Conservation (phyloP, 2,113 vertebrate species). For the Rattus rattus region DNA sequence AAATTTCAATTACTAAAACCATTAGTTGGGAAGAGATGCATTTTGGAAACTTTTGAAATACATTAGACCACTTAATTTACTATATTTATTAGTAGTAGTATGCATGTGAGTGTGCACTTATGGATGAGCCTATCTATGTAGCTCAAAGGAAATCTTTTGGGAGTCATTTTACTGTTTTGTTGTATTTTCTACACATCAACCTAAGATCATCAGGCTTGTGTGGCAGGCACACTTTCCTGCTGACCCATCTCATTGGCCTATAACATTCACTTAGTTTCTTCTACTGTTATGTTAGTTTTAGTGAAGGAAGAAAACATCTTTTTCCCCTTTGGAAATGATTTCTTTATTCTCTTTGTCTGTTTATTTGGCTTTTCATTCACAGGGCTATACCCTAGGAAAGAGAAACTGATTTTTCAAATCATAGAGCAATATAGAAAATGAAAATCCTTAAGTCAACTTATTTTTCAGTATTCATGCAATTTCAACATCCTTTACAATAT, state of each 20-base stretch:
- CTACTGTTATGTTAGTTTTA: not conserved
- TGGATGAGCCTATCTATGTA: not conserved
- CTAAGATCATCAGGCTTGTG: not conserved
- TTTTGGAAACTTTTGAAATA: not conserved
- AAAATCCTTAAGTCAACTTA: not conserved
- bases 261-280: not conserved
- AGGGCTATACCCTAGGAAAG: not conserved
- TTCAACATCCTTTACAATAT: not conserved
- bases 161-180: not conserved
- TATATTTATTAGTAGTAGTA: not conserved
- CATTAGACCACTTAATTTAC: not conserved
- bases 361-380: not conserved
- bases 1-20: not conserved
- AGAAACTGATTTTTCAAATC: conserved; percentile 1
- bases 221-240: not conserved
- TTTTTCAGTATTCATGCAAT: not conserved
- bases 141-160: not conserved
- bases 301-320: not conserved
- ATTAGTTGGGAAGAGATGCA: not conserved
- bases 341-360: not conserved
- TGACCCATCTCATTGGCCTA: too few relatives aligned
- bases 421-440: not conserved
- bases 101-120: not conserved
- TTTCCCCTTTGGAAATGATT: too few relatives aligned
- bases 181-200: not conserved